phyloP scores from a whole-genome alignment of 2,888 invertebrate genomes.

The Ceraclea dissimilis region DNA sequence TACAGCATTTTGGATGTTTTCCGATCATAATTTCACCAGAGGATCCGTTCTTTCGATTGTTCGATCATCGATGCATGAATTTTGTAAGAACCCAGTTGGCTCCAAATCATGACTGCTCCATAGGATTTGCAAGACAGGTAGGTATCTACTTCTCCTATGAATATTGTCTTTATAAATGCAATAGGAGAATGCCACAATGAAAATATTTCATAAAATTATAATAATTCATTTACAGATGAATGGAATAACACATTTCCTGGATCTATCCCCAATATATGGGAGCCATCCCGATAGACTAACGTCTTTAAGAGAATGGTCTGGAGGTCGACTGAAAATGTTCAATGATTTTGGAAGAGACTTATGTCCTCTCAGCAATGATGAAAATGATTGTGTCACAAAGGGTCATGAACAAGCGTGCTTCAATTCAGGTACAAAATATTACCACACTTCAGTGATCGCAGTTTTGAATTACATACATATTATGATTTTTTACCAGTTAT shows the following conservation, averaged over 20 bases:
- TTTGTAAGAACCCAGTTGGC: conserved; percentile 64
- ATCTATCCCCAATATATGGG: conserved; percentile 70
- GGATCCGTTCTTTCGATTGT: conserved; percentile 54
- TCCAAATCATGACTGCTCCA: conserved; percentile 57
- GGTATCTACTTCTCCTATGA: not conserved
- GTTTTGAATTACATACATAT: too few relatives aligned
- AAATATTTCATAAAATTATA: too few relatives aligned
- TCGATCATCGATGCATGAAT: conserved; percentile 59
- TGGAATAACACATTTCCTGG: conserved; percentile 65
- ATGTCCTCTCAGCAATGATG: conserved; percentile 54
- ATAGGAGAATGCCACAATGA: too few relatives aligned
- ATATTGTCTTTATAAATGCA: not conserved
- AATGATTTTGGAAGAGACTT: conserved; percentile 59
- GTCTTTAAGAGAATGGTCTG: conserved; percentile 50
- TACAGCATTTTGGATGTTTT: conserved; percentile 60
- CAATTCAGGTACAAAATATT: conserved; percentile 46
- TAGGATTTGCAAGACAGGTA: conserved; percentile 66
- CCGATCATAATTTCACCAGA: conserved; percentile 53
- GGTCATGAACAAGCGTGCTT: conserved; percentile 61
- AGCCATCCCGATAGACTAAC: conserved; percentile 51
- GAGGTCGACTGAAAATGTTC: conserved; percentile 57
- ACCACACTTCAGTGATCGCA: conserved; percentile 1
- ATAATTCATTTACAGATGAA: conserved; percentile 50
- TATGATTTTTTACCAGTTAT: too few relatives aligned
- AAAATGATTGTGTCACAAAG: conserved; percentile 55